Evolutionary conservation across 2,113 vertebrate genomes (phyloP), one percentile per base, ranked within the genome.

Genomic region (Arvicanthis niloticus): DNA sequence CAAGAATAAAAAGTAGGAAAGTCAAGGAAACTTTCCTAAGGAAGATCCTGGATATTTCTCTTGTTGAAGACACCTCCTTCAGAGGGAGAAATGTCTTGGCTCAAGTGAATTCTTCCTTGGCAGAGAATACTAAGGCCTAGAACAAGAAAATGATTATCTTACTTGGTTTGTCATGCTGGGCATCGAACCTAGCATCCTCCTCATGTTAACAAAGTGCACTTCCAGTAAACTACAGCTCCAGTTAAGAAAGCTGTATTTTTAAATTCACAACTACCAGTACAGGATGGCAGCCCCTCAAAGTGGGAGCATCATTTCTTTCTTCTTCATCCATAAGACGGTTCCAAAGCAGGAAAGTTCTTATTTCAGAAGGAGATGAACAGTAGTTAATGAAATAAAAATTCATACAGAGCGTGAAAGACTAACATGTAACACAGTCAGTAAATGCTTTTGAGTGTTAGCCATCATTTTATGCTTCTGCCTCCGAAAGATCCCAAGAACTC

Each of bases 401-500:
- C 6, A 48, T 16, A 89, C 29, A 40, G 48, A 48, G 6, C 58
- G 45, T 56, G 56, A 94, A 92, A 92, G n/a, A n/a, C 75, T 90
- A 62, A 26, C 51, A 94, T 16, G 87, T 96, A 94, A 48, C 40
- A 88, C 22, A 93, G 60, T 86, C 85, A 76, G 42, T 87, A 85
- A 19, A 29, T 89, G 42, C 80, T 93, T 95, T 40, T 92, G 56
- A 92, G 84, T 89, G 86, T 40, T 85, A 77, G 70, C 68, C 68
- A 76, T 70, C 42, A 60, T 60, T 86, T 96, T 94, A 82, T 60
- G 34, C 5, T 92, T 97, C 65, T 84, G 60, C 7, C 15, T 89
- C 80, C 85, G 85, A 95, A 96, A 95, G 81, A 98, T 73, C 29
- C 70, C 85, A 97, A 53, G n/a, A 94, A 94, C 34, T 94, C 95